Evolutionary conservation across 1,140 invertebrate species (phyloP), one percentile per base, ranked within the genome.

Genomic region (Eriosoma lanigerum): DNA sequence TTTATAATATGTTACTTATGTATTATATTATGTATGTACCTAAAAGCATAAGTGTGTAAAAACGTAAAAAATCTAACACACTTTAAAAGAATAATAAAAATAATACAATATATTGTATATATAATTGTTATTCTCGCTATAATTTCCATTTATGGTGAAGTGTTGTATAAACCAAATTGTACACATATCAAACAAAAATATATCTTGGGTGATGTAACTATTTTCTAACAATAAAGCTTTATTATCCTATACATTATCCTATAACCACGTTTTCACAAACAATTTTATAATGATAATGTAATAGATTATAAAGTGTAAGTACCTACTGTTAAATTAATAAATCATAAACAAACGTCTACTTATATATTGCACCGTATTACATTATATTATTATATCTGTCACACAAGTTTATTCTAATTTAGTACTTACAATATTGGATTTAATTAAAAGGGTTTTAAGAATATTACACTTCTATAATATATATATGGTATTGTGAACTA

Each of bases 11-110:
- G 75, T 78, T 46, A 56, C 3, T 38, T 4, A 38, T 38, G 32
- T 38, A 38, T 38, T 38, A 38, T 38, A 38, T 32, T 66, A n/a
- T n/a, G n/a, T n/a, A n/a, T n/a, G n/a, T n/a, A n/a, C n/a, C n/a
- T n/a, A n/a, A n/a, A n/a, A n/a, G n/a, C n/a, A n/a, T 66, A 29
- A 21, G 38, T 46, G 73, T 76, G 56, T 46, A 60, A 60, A 60
- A 76, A 38, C 38, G 66, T 75, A 75, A 75, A 48, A 12, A 10
- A 13, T 26, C 21, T 24, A 26, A 48, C 13, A 19, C 24, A 17
- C 6, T 26, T 70, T 26, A 19, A 38, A 13, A 66, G 64, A 13
- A 66, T 38, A 38, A 4, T 44, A 44, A 56, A 26, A 29, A 29
- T 58, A 13, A 44, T 4, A 38, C 3, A 38, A 38, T 38, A 38